Evolutionary conservation across 2,888 invertebrate species (phyloP).

Genomic region (Kryphioiulus occultus): DNA sequence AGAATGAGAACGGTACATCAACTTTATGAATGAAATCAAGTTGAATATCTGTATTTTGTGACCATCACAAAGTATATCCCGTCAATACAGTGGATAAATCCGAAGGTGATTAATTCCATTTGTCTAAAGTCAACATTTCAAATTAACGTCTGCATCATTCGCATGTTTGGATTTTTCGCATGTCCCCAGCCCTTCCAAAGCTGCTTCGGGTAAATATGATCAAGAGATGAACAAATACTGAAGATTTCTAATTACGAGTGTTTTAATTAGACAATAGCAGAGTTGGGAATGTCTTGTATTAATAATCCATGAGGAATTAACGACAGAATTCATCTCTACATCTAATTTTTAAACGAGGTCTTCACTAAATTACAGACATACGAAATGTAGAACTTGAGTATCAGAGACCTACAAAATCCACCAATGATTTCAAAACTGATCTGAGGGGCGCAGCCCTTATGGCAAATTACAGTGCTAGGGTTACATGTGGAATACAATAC

Average conservation of each 20-base stretch:
- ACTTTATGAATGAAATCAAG: too few species aligned
- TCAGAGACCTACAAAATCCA: too few species aligned
- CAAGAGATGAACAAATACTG: neutral
- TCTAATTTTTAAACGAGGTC: too few species aligned
- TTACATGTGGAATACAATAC: too few species aligned
- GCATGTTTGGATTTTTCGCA: neutral
- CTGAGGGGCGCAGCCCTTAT: too few species aligned
- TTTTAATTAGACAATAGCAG: neutral
- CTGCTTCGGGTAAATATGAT: neutral
- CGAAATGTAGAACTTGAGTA: too few species aligned
- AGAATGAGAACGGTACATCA: too few species aligned
- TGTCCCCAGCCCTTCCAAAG: neutral
- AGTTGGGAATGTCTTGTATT: neutral
- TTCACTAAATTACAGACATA: too few species aligned
- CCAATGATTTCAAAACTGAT: too few species aligned
- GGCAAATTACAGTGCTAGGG: too few species aligned
- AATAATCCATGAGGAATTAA: too few species aligned
- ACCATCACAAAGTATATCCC: neutral
- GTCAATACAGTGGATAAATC: neutral
- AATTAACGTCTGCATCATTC: neutral
- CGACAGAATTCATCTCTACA: too few species aligned
- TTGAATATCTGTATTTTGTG: neutral
- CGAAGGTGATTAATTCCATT: neutral
- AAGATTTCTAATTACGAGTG: neutral
- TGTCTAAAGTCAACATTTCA: neutral